Percentiles rank a stretch among this genome's conserved stretches.
These are phyloP conservation scores for Stictonetta naevosa DNA, from an alignment of 2,113 vertebrate species.

Conservation along the genomic window DNA sequence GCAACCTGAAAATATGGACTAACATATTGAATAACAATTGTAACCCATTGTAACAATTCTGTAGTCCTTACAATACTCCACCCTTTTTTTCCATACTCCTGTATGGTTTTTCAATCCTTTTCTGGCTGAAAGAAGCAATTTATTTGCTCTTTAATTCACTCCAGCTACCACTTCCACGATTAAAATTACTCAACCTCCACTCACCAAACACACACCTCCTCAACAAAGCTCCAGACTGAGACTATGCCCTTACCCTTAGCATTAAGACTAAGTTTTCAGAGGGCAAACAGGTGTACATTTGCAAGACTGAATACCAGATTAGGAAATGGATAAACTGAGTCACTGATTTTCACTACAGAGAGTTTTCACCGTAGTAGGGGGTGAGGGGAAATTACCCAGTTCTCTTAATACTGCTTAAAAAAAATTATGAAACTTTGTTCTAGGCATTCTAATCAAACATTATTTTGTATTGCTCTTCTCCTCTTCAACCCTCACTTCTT, in stretches of 20 bases:
- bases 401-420: not conserved
- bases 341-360: not conserved
- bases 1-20: not conserved
- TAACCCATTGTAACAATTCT: not conserved
- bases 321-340: not conserved
- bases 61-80: accelerated
- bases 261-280: not conserved
- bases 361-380: not conserved
- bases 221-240: not conserved
- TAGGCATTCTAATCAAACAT: not conserved
- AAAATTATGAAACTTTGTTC: not conserved
- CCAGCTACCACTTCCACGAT: not conserved
- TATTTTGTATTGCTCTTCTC: not conserved
- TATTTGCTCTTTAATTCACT: not conserved
- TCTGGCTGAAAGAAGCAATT: not conserved
- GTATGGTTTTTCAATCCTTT: not conserved
- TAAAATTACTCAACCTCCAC: not conserved
- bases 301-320: not conserved
- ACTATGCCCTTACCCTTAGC: not conserved
- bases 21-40: not conserved
- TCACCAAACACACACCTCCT: not conserved
- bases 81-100: not conserved
- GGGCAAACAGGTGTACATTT: not conserved
- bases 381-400: not conserved
- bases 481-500: not conserved